These are phyloP conservation scores for Caenorhabditis remanei DNA, from an alignment of 1,140 invertebrate genomes.

Conservation along the genomic window DNA sequence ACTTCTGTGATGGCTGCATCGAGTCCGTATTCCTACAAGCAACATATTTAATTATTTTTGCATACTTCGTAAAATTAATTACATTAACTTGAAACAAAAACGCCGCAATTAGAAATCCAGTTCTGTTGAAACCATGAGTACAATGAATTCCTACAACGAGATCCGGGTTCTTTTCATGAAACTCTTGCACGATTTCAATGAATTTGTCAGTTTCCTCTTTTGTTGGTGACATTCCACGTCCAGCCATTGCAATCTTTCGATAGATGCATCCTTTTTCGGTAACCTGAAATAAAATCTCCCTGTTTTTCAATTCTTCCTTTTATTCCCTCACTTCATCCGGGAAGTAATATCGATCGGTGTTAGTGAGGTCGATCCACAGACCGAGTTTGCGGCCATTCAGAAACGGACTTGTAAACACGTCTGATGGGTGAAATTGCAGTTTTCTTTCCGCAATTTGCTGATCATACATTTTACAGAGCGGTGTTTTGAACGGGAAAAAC, in stretches of 20 bases:
- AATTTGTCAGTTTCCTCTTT: constrained; percentile 77
- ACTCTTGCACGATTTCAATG: constrained; percentile 74
- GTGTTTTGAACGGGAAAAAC: constrained; percentile 78
- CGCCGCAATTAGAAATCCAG: constrained; percentile 90
- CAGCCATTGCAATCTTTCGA: constrained; percentile 82
- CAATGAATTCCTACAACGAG: constrained; percentile 87
- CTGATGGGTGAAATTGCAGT: constrained; percentile 70
- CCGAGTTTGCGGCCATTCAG: constrained; percentile 84
- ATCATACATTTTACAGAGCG: constrained; percentile 73
- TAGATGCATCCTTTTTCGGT: constrained; percentile 82
- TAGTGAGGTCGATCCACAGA: constrained; percentile 95
- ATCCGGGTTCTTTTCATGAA: constrained; percentile 68
- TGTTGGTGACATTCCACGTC: constrained; percentile 77
- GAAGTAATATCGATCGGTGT: constrained; percentile 92
- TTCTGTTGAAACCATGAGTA: constrained; percentile 98
- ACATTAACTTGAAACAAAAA: constrained; percentile 84
- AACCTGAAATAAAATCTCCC: constrained; percentile 82
- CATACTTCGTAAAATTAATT: constrained; percentile 74
- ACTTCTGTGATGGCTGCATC: constrained; percentile 87
- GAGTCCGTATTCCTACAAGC: constrained; percentile 82
- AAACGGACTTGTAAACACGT: constrained; percentile 62
- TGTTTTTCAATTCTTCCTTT: constrained; percentile 80
- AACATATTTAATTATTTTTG: too few relatives aligned
- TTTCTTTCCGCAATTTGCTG: constrained; percentile 67
- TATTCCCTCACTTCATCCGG: constrained; percentile 81